Percentiles rank a stretch among this genome's conserved stretches.
Conservation (phyloP, 2,797 vertebrate species). For the Capromys pilorides region DNA sequence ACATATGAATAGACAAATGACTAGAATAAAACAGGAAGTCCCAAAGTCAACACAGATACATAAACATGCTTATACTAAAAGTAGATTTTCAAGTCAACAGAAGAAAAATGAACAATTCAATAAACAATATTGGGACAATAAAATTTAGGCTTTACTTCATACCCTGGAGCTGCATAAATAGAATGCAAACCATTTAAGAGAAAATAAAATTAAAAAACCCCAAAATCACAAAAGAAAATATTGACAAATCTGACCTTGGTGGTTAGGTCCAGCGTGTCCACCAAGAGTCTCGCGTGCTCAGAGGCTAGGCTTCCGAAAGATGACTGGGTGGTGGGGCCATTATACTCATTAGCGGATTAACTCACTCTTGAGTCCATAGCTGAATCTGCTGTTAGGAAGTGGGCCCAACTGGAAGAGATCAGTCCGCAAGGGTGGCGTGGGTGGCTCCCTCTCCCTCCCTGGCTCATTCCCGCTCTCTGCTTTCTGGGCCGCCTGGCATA, state of each 20-base stretch:
- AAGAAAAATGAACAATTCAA: background rate
- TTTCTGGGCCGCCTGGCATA: background rate
- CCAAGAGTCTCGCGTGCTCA: background rate
- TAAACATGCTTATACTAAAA: background rate
- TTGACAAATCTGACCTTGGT: background rate
- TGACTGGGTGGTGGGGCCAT: background rate
- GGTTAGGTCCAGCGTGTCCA: background rate
- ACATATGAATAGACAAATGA: conserved; percentile 5
- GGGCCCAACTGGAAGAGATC: background rate
- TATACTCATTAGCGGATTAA: background rate
- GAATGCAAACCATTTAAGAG: conserved; percentile 39
- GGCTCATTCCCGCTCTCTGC: background rate
- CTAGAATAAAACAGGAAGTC: background rate
- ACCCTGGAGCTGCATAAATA: background rate
- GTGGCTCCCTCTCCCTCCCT: background rate
- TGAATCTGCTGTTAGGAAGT: background rate
- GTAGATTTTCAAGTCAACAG: background rate
- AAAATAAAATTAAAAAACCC: background rate
- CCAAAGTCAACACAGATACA: background rate
- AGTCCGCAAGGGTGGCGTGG: background rate
- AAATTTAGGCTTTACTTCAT: conserved; percentile 27
- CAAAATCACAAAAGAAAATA: background rate
- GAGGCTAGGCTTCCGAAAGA: background rate
- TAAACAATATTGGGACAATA: background rate
- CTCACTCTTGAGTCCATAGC: background rate